phyloP scores from a whole-genome alignment of 30 jellyfish, hydroid and myxozoan species.

The Catostylus mosaicus region DNA sequence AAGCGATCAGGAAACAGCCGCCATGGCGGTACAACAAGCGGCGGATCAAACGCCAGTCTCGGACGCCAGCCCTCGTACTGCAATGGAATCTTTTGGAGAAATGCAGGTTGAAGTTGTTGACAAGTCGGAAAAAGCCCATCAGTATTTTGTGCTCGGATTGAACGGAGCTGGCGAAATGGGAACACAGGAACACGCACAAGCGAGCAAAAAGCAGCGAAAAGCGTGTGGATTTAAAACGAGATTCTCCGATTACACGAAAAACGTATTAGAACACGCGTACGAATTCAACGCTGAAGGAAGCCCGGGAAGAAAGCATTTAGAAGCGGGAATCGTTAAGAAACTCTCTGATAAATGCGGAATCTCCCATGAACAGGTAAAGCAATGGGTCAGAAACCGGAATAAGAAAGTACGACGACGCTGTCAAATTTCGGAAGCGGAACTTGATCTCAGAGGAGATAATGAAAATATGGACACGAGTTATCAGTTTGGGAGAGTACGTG shows the following conservation, averaged over 20 bases:
- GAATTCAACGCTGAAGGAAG: slow-evolving; percentile 65
- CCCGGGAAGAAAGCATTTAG: slow-evolving; percentile 53
- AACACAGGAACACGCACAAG: not conserved
- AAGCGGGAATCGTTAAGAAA: slow-evolving; percentile 65
- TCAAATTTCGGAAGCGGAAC: slow-evolving; percentile 47
- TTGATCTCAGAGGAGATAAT: slow-evolving; percentile 26
- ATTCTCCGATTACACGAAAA: slow-evolving; percentile 62
- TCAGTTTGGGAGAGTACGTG: slow-evolving; percentile 26
- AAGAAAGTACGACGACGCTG: slow-evolving; percentile 70
- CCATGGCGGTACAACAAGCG: not conserved
- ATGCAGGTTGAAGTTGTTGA: slow-evolving; percentile 9
- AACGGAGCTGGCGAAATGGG: slow-evolving; percentile 4
- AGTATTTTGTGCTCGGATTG: slow-evolving; percentile 9
- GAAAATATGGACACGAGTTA: slow-evolving; percentile 27
- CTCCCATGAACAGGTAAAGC: slow-evolving; percentile 91
- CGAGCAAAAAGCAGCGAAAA: slow-evolving; percentile 41
- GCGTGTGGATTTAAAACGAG: slow-evolving; percentile 50
- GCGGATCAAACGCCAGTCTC: slow-evolving; percentile 1
- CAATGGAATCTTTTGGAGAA: slow-evolving; percentile 5
- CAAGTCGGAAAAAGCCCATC: slow-evolving; percentile 13
- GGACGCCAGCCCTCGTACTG: not conserved
- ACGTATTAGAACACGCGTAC: slow-evolving; percentile 70
- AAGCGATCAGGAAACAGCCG: not conserved
- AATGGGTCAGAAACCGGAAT: slow-evolving; percentile 90
- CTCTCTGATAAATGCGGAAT: slow-evolving; percentile 82